A percentile compares a stretch with the other conserved stretches of the same genome.
Evolutionary conservation across 2,113 vertebrate species (phyloP).

Genomic region (Neoarius graeffei): DNA sequence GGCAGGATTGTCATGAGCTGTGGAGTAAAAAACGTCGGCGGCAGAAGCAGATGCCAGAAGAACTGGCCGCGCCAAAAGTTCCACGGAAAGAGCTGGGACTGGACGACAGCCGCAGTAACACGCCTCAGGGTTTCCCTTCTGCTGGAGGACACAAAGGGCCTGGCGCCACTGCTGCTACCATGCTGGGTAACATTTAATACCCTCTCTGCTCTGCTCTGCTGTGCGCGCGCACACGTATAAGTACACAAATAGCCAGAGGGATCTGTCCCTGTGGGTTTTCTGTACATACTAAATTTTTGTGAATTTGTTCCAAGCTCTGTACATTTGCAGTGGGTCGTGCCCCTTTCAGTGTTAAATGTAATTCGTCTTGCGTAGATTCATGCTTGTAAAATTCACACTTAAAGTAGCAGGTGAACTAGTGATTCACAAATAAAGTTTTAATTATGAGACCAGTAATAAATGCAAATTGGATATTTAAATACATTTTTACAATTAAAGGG

Average conservation of each 20-base stretch:
- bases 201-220: neutral
- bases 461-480: neutral
- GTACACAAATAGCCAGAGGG: too few relatives aligned
- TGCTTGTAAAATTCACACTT: neutral
- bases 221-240: too few relatives aligned
- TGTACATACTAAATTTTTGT: neutral
- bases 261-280: neutral
- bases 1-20: conserved; percentile 98
- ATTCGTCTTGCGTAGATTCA: neutral
- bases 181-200: conserved; percentile 63
- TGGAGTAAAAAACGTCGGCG: conserved; percentile 98
- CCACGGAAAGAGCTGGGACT: conserved; percentile 92
- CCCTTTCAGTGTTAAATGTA: neutral
- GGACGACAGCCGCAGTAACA: conserved; percentile 95
- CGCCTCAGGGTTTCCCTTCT: conserved; percentile 86
- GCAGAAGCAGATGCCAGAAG: conserved; percentile 96
- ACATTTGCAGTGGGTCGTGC: neutral
- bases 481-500: too few relatives aligned
- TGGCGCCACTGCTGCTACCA: conserved; percentile 68
- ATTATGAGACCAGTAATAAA: neutral
- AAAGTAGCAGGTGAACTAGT: neutral
- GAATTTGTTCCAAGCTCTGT: neutral
- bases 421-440: neutral
- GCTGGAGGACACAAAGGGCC: conserved; percentile 83
- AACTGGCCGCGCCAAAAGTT: conserved; percentile 82